Conservation (phyloP, 2,888 invertebrate species). For the Esperia sulphurella region DNA sequence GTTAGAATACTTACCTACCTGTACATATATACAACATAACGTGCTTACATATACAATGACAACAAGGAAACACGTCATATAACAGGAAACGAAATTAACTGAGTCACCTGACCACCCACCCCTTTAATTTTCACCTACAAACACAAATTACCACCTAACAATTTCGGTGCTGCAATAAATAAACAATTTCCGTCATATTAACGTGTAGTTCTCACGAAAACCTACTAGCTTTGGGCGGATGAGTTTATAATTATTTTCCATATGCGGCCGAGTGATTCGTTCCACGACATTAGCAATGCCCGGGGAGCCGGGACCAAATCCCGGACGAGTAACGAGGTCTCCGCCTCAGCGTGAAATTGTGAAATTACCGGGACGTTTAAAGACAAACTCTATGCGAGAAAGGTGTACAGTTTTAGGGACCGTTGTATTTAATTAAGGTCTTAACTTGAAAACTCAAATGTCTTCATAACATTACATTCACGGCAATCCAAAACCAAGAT, state of each 20-base stretch:
- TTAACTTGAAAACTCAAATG: no score
- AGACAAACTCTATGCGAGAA: slow-evolving; percentile 32
- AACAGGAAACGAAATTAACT: background rate
- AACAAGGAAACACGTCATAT: no score
- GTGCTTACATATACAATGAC: no score
- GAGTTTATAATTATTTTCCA: slow-evolving; percentile 69
- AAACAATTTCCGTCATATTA: slow-evolving; percentile 47
- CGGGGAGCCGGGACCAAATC: slow-evolving; percentile 52
- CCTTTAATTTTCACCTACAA: slow-evolving; percentile 1
- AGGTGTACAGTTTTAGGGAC: background rate
- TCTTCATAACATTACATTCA: no score
- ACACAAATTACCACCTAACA: slow-evolving; percentile 15
- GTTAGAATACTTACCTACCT: background rate
- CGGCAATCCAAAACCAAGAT: no score
- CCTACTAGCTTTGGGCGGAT: slow-evolving; percentile 44
- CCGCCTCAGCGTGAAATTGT: slow-evolving; percentile 73
- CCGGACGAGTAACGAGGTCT: slow-evolving; percentile 65
- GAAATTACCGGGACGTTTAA: slow-evolving; percentile 57
- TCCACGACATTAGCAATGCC: slow-evolving; percentile 64
- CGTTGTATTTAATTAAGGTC: no score
- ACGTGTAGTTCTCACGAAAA: slow-evolving; percentile 52
- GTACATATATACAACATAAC: background rate
- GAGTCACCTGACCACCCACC: slow-evolving; percentile 8
- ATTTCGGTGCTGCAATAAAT: slow-evolving; percentile 31
- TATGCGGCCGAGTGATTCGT: slow-evolving; percentile 65